Conservation (phyloP, 2,888 invertebrate genomes). For the Macrosiphum euphorbiae region DNA sequence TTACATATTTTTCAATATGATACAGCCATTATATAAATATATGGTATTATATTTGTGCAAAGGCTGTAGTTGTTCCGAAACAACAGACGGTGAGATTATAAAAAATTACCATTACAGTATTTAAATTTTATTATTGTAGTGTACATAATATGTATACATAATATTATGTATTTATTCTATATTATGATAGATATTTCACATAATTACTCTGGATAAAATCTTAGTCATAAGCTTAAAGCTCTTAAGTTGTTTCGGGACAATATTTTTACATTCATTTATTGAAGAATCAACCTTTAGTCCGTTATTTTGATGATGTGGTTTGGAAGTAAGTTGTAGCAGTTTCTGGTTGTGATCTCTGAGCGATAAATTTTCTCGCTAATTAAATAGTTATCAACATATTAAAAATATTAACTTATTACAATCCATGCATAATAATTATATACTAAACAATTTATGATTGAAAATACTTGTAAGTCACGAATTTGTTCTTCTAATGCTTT, state of each 20-base stretch:
- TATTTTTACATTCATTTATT: neutral
- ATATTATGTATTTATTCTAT: too few species aligned
- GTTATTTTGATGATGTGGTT: slow-evolving; percentile 53
- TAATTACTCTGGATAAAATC: neutral
- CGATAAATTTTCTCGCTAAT: slow-evolving; percentile 54
- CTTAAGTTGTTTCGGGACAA: neutral
- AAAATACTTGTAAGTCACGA: slow-evolving; percentile 60
- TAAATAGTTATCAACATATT: neutral
- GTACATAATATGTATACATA: too few species aligned
- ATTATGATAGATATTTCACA: too few species aligned
- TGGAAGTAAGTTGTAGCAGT: slow-evolving; percentile 56
- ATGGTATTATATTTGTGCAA: too few species aligned
- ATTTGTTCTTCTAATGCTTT: slow-evolving; percentile 63
- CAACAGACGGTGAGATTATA: neutral
- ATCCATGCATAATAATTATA: neutral
- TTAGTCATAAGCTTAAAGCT: neutral
- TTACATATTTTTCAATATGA: neutral
- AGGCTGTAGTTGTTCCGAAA: neutral
- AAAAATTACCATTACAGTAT: neutral
- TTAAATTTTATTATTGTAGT: too few species aligned
- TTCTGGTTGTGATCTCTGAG: slow-evolving; percentile 60
- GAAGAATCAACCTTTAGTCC: slow-evolving; percentile 41
- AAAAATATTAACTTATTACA: neutral
- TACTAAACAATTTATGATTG: neutral
- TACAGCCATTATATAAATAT: neutral